Evolutionary conservation across 2,113 vertebrate species (phyloP).

Genomic region (Bufo gargarizans): DNA sequence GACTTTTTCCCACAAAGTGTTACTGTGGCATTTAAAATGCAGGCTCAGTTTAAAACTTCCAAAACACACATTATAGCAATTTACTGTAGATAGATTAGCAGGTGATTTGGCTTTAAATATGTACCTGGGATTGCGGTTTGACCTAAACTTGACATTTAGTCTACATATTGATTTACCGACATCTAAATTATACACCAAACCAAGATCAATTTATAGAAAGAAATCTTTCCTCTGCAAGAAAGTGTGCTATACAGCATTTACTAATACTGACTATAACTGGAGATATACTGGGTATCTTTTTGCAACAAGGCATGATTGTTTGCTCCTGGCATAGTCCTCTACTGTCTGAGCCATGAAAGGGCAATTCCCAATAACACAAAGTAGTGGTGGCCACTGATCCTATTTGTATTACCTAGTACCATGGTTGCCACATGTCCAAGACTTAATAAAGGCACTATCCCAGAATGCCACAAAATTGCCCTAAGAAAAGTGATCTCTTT

Average conservation of each 20-base stretch:
- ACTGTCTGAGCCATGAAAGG: neutral
- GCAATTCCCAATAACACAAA: neutral
- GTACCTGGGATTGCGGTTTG: neutral
- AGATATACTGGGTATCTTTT: neutral
- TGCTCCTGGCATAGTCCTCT: neutral
- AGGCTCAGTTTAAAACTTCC: constrained; percentile 4
- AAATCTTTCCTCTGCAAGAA: neutral
- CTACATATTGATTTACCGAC: constrained; percentile 30
- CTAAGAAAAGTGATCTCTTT: too few relatives aligned
- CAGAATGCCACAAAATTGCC: too few relatives aligned
- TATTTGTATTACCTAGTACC: too few relatives aligned
- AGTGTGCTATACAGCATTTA: neutral
- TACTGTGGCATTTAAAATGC: neutral
- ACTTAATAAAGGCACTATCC: too few relatives aligned
- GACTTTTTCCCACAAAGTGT: neutral
- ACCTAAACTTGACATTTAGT: constrained; percentile 11
- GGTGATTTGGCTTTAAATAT: constrained; percentile 11
- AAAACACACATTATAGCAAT: neutral
- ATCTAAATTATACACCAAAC: constrained; percentile 29
- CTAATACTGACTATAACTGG: neutral
- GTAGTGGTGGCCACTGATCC: neutral
- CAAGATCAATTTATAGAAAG: neutral
- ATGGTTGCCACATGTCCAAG: too few relatives aligned
- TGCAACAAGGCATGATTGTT: neutral
- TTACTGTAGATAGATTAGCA: constrained; percentile 2